Evolutionary conservation across 2,797 vertebrate genomes (phyloP), one percentile per base, ranked within the genome.

Genomic region (Poeciliopsis turneri): DNA sequence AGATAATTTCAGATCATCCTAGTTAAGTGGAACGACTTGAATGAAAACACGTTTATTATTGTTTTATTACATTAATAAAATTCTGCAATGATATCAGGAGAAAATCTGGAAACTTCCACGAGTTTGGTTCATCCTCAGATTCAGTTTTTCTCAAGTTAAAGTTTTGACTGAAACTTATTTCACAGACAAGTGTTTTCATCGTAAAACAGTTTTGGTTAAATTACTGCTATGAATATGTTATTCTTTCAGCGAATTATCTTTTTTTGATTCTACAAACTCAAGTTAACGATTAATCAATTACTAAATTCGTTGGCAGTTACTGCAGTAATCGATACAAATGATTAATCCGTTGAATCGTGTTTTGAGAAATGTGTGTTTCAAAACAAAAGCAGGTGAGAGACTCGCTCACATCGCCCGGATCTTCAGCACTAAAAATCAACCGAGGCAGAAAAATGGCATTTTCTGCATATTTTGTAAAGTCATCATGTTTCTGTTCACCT

Each of bases 401-500:
- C 18, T 36, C 16, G 11, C 12, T 61, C 59, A 7, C 16, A 15
- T 33, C 30, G 1, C 4, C 28, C 1, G 28, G 7, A 28, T 61
- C 28, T 61, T 15, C 57, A 61, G n/a, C 16, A 61, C 11, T 28
- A 57, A 57, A 57, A 28, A 13, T 5, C 10, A 57, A 12, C 23
- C 11, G n/a, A 57, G 23, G n/a, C 23, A 20, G 49, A 5, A 55
- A 25, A 9, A n/a, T n/a, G 1, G n/a, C 53, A 55, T n/a, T 55
- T 51, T 51, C 5, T 20, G 47, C 16, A 23, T 51, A 15, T 51
- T 57, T 8, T 13, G 28, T 33, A 3, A 61, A 16, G 13, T 16
- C 9, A 10, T 39, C 8, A 20, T 66, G 61, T 66, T 61, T 61
- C 28, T 66, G 59, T 72, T 9, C 73, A 94, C 95, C 88, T 92